phyloP scores from a whole-genome alignment of 2,888 invertebrate genomes.

The Trichopoda pennipes region DNA sequence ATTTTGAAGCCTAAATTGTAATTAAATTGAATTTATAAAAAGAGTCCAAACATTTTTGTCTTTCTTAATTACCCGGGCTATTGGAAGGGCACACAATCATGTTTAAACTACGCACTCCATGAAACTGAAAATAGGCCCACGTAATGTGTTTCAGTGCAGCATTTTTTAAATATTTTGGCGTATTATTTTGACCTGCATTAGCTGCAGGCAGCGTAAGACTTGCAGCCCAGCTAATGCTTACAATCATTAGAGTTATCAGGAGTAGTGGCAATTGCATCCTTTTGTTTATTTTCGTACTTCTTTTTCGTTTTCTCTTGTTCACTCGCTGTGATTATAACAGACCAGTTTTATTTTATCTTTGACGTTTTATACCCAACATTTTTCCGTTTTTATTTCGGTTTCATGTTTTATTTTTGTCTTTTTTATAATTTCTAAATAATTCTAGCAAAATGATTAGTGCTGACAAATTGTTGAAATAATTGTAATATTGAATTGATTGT shows the following conservation, averaged over 20 bases:
- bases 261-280: background rate
- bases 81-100: constrained; percentile 74
- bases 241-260: background rate
- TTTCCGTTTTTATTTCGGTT: background rate
- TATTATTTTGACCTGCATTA: background rate
- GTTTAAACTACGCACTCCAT: constrained; percentile 76
- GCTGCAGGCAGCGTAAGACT: background rate
- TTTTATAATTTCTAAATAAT: background rate
- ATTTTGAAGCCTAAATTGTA: constrained; percentile 24
- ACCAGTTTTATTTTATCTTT: background rate
- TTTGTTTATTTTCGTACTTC: background rate
- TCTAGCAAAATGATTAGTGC: background rate
- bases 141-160: constrained; percentile 55
- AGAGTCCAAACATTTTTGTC: background rate
- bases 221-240: background rate
- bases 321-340: background rate
- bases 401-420: background rate
- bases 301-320: background rate
- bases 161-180: background rate
- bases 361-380: constrained; percentile 13
- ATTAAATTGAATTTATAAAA: background rate
- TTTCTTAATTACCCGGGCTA: constrained; percentile 13
- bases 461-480: constrained; percentile 41
- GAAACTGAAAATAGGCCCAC: constrained; percentile 76
- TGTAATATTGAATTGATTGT: constrained; percentile 17